A percentile compares a stretch with the other conserved stretches of the same genome.
These are phyloP conservation scores for Leptarthrus brevirostris DNA, from an alignment of 2,888 invertebrate species.

Conservation along the genomic window DNA sequence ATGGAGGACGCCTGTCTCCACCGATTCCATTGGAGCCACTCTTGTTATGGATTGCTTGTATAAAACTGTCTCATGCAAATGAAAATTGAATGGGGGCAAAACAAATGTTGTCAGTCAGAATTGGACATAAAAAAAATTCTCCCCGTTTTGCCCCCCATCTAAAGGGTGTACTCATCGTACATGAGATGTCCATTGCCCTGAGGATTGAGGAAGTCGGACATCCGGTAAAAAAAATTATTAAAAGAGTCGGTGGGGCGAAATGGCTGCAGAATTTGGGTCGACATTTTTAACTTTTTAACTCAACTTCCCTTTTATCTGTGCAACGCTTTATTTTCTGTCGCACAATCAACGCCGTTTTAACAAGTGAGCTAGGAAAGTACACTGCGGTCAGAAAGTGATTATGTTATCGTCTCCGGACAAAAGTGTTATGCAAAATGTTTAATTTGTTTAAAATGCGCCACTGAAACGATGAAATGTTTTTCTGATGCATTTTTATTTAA, in stretches of 20 bases:
- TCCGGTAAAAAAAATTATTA: slow-evolving; percentile 7
- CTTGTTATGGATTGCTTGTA: background rate
- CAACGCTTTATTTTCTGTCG: background rate
- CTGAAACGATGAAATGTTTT: too few relatives aligned
- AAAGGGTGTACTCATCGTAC: background rate
- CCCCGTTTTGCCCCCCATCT: background rate
- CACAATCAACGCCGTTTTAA: background rate
- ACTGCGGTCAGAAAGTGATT: background rate
- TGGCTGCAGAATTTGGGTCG: background rate
- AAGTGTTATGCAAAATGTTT: too few relatives aligned
- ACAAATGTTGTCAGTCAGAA: slow-evolving; percentile 2
- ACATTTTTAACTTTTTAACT: slow-evolving; percentile 27
- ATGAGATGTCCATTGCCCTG: background rate
- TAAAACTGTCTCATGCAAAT: slow-evolving; percentile 18
- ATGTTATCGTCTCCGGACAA: background rate
- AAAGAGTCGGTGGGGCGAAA: background rate
- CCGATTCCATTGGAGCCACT: background rate
- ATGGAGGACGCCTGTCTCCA: background rate
- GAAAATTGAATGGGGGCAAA: slow-evolving; percentile 7
- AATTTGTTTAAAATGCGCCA: too few relatives aligned
- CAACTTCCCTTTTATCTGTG: slow-evolving; percentile 23
- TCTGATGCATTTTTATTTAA: background rate
- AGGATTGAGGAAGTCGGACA: slow-evolving; percentile 31
- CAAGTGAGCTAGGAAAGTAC: background rate
- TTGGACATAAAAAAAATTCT: slow-evolving; percentile 5